phyloP scores from a whole-genome alignment of 53 echinoderm and acorn worm species.

The Pentamera pediparva region DNA sequence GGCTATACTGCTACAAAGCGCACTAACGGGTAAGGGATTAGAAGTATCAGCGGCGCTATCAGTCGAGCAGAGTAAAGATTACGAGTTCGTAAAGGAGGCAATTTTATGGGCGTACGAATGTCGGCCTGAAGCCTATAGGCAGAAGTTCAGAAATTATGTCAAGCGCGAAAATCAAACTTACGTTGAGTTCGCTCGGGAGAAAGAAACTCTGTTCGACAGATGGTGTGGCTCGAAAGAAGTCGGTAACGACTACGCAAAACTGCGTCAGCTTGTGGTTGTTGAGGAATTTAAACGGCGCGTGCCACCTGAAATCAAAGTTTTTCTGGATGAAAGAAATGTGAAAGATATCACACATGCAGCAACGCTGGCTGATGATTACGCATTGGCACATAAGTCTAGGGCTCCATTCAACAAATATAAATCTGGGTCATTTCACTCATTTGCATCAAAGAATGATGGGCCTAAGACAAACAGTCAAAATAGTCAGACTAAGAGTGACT shows the following conservation, averaged over 20 bases:
- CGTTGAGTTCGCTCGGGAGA: constrained; percentile 51
- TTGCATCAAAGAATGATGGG: too few species aligned
- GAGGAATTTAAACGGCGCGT: constrained; percentile 49
- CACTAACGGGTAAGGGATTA: constrained; percentile 41
- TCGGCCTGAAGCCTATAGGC: constrained; percentile 63
- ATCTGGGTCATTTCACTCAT: too few species aligned
- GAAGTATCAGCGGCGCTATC: constrained; percentile 50
- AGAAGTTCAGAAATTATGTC: constrained; percentile 28
- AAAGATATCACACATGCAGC: constrained; percentile 29
- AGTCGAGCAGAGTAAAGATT: constrained; percentile 34
- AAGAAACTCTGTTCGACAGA: constrained; percentile 46
- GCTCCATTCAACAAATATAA: too few species aligned
- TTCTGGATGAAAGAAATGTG: constrained; percentile 34
- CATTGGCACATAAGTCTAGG: constrained; percentile 33
- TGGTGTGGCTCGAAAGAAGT: constrained; percentile 43
- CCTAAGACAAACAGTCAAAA: too few species aligned
- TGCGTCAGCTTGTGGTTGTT: constrained; percentile 42
- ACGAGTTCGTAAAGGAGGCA: constrained; percentile 42
- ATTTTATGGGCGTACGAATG: constrained; percentile 54
- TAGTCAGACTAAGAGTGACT: background rate
- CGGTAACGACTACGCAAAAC: constrained; percentile 24
- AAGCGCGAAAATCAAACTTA: constrained; percentile 35
- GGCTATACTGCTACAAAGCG: constrained; percentile 45
- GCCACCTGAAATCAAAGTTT: constrained; percentile 24
- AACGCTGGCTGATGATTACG: constrained; percentile 47